Evolutionary conservation across 2,888 invertebrate genomes (phyloP).

Genomic region (Mimachlamys varia): DNA sequence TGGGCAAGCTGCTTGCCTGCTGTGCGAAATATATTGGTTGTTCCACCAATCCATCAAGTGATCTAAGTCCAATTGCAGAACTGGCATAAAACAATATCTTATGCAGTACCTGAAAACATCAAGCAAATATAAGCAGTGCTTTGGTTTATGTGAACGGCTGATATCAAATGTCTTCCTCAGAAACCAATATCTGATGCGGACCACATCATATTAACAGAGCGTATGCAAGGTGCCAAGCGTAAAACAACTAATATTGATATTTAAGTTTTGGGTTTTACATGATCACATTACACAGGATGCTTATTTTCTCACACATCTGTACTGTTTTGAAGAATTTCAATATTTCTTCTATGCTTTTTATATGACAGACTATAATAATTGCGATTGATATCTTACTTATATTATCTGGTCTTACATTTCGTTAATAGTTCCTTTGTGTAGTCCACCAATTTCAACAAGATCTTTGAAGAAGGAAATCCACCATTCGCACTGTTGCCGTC

Average conservation of each 20-base stretch:
- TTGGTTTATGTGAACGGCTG: no score
- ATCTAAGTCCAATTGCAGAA: neutral
- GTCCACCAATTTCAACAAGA: neutral
- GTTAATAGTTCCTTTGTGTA: neutral
- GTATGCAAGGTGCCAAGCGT: no score
- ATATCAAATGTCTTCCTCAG: no score
- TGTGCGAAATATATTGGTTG: neutral
- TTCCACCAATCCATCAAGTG: neutral
- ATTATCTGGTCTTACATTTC: neutral
- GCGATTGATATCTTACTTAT: neutral
- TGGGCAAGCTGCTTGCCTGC: constrained; percentile 5
- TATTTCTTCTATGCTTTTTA: no score
- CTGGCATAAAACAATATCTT: constrained; percentile 16
- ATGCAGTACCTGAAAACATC: constrained; percentile 13
- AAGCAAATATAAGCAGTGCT: neutral
- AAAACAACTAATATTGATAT: no score
- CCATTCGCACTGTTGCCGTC: constrained; percentile 12
- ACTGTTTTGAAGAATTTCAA: no score
- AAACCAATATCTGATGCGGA: no score
- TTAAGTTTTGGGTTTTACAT: no score
- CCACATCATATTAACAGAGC: no score
- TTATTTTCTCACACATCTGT: no score
- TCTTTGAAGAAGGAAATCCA: constrained; percentile 37
- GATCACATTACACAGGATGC: no score
- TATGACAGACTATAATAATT: no score